phyloP scores from a whole-genome alignment of 1,140 invertebrate genomes.

The Drosophila eugracilis region DNA sequence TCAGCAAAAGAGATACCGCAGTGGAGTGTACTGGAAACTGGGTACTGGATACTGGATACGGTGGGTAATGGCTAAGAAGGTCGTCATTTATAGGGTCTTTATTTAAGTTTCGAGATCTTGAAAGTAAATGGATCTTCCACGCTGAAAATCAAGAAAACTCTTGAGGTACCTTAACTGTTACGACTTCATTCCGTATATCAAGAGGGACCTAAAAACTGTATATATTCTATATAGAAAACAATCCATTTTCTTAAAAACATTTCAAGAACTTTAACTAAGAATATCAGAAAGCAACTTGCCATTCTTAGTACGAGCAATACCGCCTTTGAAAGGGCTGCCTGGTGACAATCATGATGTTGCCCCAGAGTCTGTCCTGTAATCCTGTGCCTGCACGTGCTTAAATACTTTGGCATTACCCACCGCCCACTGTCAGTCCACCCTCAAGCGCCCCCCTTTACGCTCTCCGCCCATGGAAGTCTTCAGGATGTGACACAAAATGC shows the following conservation, averaged over 20 bases:
- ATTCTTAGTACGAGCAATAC: too few species aligned
- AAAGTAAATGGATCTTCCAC: too few species aligned
- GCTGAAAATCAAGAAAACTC: too few species aligned
- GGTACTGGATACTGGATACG: conserved; percentile 27
- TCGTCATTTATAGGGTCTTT: neutral
- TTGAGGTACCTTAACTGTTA: too few species aligned
- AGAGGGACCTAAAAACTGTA: too few species aligned
- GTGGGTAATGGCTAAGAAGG: conserved; percentile 9
- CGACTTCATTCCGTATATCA: too few species aligned
- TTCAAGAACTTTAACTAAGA: too few species aligned
- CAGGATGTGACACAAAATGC: conserved; percentile 83
- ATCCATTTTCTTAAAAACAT: too few species aligned
- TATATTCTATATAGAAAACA: too few species aligned
- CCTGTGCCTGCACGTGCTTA: conserved; percentile 77
- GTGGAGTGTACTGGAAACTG: conserved; percentile 11
- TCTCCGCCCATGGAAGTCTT: conserved; percentile 47
- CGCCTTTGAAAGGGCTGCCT: conserved; percentile 21
- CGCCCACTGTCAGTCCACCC: conserved; percentile 5
- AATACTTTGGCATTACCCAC: conserved; percentile 66
- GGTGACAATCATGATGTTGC: conserved; percentile 29
- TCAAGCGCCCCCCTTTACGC: neutral
- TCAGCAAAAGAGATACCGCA: conserved; percentile 70
- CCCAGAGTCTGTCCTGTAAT: conserved; percentile 19
- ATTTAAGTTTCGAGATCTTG: neutral
- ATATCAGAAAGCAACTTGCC: neutral